These are phyloP conservation scores for Heliopora coerulea DNA, from an alignment of 92 coral and sea anemone species.

Conservation along the genomic window DNA sequence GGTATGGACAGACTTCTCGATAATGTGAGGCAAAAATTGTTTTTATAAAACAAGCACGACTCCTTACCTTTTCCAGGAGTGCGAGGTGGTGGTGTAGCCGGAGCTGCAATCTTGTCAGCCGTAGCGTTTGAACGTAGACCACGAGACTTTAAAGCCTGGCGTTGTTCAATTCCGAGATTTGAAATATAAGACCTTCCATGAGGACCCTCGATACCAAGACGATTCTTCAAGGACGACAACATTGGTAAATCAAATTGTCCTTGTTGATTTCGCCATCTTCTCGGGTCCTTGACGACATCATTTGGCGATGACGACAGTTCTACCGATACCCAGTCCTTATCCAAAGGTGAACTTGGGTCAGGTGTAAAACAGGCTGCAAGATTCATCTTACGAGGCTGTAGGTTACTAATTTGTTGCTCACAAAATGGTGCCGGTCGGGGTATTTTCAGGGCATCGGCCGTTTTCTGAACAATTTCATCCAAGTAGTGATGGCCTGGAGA, in stretches of 20 bases:
- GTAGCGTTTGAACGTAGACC: background rate
- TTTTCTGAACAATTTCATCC: constrained; percentile 25
- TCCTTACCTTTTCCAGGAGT: constrained; percentile 13
- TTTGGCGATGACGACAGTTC: background rate
- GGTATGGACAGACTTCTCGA: background rate
- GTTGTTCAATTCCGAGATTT: constrained; percentile 36
- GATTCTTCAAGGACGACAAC: constrained; percentile 28
- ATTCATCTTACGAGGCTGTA: constrained; percentile 2
- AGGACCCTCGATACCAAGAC: constrained; percentile 21
- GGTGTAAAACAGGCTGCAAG: constrained; percentile 14
- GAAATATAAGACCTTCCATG: constrained; percentile 30
- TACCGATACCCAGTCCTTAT: constrained; percentile 8
- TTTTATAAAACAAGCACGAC: background rate
- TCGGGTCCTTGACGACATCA: background rate
- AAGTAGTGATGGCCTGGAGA: constrained; percentile 2
- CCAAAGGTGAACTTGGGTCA: constrained; percentile 1
- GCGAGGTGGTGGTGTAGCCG: constrained; percentile 29
- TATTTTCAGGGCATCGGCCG: constrained; percentile 21
- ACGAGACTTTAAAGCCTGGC: background rate
- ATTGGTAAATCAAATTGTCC: background rate
- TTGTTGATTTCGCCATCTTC: background rate
- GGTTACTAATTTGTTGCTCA: background rate
- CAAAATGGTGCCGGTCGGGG: constrained; percentile 11
- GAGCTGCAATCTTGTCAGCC: background rate
- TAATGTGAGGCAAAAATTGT: background rate